These are phyloP conservation scores for Hypsopygia costalis DNA, from an alignment of 2,888 invertebrate species.

Conservation along the genomic window DNA sequence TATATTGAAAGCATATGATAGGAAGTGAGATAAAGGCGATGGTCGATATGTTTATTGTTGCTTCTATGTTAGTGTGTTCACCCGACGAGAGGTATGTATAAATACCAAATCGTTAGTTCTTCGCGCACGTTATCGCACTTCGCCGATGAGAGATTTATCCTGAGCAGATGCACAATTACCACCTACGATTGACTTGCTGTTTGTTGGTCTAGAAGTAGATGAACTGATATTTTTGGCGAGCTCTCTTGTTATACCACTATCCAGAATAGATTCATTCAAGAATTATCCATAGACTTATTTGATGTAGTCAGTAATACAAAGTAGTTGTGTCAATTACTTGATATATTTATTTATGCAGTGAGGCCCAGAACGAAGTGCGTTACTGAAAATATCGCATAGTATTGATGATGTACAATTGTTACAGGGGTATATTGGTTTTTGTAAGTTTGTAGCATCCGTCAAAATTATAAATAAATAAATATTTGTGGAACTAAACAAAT, in stretches of 20 bases:
- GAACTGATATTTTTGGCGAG: background rate
- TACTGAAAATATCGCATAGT: no score
- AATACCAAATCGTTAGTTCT: slow-evolving; percentile 47
- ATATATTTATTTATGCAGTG: no score
- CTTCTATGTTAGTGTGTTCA: slow-evolving; percentile 44
- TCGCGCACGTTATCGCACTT: slow-evolving; percentile 32
- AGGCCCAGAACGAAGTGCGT: no score
- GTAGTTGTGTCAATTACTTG: no score
- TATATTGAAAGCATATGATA: slow-evolving; percentile 8
- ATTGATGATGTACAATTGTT: no score
- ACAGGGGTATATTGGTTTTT: no score
- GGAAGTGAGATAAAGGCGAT: slow-evolving; percentile 30
- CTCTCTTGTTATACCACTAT: background rate
- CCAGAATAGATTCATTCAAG: slow-evolving; percentile 8
- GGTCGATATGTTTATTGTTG: slow-evolving; percentile 51
- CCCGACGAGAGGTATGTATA: slow-evolving; percentile 62
- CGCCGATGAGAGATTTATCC: slow-evolving; percentile 61
- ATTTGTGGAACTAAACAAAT: no score
- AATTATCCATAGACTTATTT: no score
- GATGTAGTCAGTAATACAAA: no score
- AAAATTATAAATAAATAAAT: no score
- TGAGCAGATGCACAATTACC: slow-evolving; percentile 33
- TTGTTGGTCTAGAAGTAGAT: background rate
- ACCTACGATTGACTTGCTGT: slow-evolving; percentile 37
- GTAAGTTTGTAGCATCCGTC: no score